Evolutionary conservation across 2,888 invertebrate genomes (phyloP), one percentile per base, ranked within the genome.

Genomic region (Polydrusus pterygomalis): DNA sequence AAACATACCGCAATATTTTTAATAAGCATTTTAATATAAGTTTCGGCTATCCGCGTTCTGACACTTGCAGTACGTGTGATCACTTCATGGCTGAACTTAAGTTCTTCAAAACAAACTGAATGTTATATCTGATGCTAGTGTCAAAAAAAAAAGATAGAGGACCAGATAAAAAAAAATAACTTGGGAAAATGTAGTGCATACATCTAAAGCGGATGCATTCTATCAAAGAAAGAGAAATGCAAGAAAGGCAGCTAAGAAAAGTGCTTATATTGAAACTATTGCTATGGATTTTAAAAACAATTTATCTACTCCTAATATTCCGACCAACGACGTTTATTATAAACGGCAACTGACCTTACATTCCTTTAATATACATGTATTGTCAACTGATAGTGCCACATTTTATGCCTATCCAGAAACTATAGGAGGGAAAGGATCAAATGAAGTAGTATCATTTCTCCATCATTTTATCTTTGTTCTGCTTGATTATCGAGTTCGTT

Each of bases 151-250:
- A 60, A 15, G 45, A 45, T 58, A 56, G 45, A 58, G 9, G 49
- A 15, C n/a, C n/a, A 60, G 34, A 20, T 49, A n/a, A 49, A 63
- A 71, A 47, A 5, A 71, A 49, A 63, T 38, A 20, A 72, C 43
- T 34, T 20, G 11, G 47, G 67, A 73, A 47, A 73, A 73, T 40
- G 10, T 47, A 56, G 11, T 68, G 58, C 60, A 73, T 45, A 73
- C 67, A 73, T 20, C 40, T 68, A 68, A 68, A 54, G 65, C 73
- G 13, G 56, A 67, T 25, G 15, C 38, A 15, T 75, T 75, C 58
- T 70, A 75, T 64, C 30, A 75, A 64, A 30, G 54, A 75, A 74
- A 70, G 20, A n/a, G n/a, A n/a, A n/a, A n/a, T n/a, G n/a, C n/a
- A n/a, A n/a, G n/a, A n/a, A n/a, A n/a, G n/a, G n/a, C 25, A 43